Base-by-base conservation (phyloP, 2,113 vertebrate species). In the Heloderma charlesbogerti region DNA sequence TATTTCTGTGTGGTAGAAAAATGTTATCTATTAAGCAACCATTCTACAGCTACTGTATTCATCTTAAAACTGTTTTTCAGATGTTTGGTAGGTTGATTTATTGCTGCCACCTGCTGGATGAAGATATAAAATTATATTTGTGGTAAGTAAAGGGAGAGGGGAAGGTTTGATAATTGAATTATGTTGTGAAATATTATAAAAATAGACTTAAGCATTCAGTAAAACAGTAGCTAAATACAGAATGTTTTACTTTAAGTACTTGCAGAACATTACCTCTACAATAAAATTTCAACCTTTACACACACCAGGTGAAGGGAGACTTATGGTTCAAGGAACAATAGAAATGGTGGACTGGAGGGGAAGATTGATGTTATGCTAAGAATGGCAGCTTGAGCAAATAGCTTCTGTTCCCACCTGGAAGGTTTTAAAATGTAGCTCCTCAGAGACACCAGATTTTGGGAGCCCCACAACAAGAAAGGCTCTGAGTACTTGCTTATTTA, bases 61-160 rank as follows among this genome's bases (percentile, higher is more conserved):
- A n/a, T 48, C 31, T 63, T 78, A 66, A 85, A 67, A 27, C 13
- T 37, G 2, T 51, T 67, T 77, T 66, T 86, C 9, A 16, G 45
- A 51, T 90, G 13, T 87, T 74, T 57, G 86, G 69, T 86, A 93
- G 60, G 45, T 60, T 92, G 87, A 2, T 95, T 93, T 90, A 0
- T 89, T 96, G 93, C 94, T 95, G 96, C 96, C 96, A 97, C 89
- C 96, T 96, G 88, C 93, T 92, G 95, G 91, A 88, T 77, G 2
- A 89, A 91, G 67, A 57, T 48, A 85, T 86, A 81, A 92, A 82
- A 94, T n/a, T 78, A 86, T 54, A 0, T 0, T 25, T 77, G 5
- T 40, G 60, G 16, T 54, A 18, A 54, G 2, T 16, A 45, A 54
- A 75, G 89, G 86, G 1, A 48, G 16, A 34, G 83, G 87, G 63